Conservation (phyloP, 2,888 invertebrate genomes). For the Notodonta ziczac region DNA sequence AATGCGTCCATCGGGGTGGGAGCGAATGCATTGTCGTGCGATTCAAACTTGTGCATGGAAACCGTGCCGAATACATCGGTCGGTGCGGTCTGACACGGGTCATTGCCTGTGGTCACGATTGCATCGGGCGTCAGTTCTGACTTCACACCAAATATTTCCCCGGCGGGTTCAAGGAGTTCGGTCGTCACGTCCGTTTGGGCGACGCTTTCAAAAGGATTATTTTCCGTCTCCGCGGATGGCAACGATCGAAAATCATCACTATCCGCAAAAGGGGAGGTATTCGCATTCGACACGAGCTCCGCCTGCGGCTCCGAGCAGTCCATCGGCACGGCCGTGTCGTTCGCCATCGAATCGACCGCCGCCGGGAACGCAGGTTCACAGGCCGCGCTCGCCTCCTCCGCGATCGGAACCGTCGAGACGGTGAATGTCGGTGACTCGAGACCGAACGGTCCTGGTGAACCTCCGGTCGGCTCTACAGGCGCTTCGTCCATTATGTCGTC, state of each 20-base stretch:
- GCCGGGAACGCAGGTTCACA: slow-evolving; percentile 13
- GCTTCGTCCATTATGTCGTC: slow-evolving; percentile 80
- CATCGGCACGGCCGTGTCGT: slow-evolving; percentile 56
- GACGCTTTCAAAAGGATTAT: slow-evolving; percentile 68
- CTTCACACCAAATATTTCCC: slow-evolving; percentile 52
- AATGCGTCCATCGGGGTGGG: slow-evolving; percentile 31
- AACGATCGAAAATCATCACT: slow-evolving; percentile 41
- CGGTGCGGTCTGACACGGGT: slow-evolving; percentile 35
- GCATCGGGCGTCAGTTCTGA: slow-evolving; percentile 38
- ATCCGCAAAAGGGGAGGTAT: slow-evolving; percentile 66
- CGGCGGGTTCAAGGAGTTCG: slow-evolving; percentile 36
- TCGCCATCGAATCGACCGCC: slow-evolving; percentile 10
- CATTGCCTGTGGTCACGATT: slow-evolving; percentile 34
- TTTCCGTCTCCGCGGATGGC: slow-evolving; percentile 49
- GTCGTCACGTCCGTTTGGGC: slow-evolving; percentile 32
- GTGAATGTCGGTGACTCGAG: slow-evolving; percentile 48
- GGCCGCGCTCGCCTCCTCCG: slow-evolving; percentile 9
- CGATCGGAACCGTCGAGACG: slow-evolving; percentile 12
- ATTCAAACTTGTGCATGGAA: slow-evolving; percentile 17
- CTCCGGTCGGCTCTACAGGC: slow-evolving; percentile 39
- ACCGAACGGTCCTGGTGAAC: slow-evolving; percentile 40
- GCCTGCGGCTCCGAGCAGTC: slow-evolving; percentile 65
- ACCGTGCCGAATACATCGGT: slow-evolving; percentile 33
- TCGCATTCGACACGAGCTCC: slow-evolving; percentile 43
- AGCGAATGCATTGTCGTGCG: slow-evolving; percentile 46